phyloP scores from a whole-genome alignment of 2,113 vertebrate species.

The Picathartes gymnocephalus region DNA sequence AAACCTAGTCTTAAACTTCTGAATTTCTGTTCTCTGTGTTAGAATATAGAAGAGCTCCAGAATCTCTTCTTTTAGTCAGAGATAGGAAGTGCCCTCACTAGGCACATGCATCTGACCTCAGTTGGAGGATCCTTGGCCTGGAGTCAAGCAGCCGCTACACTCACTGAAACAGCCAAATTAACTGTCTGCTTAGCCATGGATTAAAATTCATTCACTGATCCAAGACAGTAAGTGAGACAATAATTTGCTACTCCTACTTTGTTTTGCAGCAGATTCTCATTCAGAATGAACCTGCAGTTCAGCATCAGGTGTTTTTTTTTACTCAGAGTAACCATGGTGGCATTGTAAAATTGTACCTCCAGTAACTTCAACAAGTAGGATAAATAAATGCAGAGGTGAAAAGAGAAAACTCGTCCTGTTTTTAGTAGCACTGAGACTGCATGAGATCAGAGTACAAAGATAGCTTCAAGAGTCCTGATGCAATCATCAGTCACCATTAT shows the following conservation, averaged over 20 bases:
- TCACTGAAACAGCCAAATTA: constrained; percentile 6
- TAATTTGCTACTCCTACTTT: not conserved
- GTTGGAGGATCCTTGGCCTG: not conserved
- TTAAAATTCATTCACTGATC: constrained; percentile 19
- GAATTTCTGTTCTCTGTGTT: not conserved
- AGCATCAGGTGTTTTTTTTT: not conserved
- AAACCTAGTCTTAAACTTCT: not conserved
- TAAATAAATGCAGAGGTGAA: not conserved
- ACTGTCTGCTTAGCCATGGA: constrained; percentile 6
- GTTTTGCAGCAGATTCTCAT: not conserved
- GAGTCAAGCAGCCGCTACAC: not conserved
- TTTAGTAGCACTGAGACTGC: not conserved
- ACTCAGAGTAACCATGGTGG: not conserved
- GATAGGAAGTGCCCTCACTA: not conserved
- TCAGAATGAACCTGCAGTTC: not conserved
- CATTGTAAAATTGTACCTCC: not conserved
- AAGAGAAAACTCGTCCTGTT: not conserved
- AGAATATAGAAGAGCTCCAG: not conserved
- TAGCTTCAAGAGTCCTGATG: not conserved
- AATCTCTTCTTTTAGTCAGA: not conserved
- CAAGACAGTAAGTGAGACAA: constrained; percentile 13
- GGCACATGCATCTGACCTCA: not conserved
- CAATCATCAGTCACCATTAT: not conserved
- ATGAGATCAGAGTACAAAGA: not conserved
- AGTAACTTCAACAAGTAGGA: not conserved